Percentiles rank a stretch among this genome's conserved stretches.
Conservation (phyloP, 2,113 vertebrate species). For the Stictonetta naevosa region DNA sequence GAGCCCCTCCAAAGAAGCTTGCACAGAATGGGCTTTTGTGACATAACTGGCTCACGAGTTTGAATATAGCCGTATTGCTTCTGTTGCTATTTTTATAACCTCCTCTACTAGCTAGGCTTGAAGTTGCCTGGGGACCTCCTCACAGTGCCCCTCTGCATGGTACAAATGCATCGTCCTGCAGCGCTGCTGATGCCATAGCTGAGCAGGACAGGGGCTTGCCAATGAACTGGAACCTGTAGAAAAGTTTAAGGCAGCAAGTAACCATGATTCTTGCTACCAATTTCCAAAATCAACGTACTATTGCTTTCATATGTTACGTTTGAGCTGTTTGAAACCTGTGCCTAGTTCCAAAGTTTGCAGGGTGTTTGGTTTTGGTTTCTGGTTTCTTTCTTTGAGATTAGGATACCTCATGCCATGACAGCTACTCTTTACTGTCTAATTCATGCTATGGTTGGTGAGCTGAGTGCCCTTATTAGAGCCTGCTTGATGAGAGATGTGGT, state of each 20-base stretch:
- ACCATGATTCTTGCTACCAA: background rate
- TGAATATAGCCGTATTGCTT: background rate
- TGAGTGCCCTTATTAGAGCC: background rate
- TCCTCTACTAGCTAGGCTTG: background rate
- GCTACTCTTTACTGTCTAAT: background rate
- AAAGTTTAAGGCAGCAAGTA: background rate
- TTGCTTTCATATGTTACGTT: background rate
- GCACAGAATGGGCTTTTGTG: background rate
- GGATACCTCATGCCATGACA: background rate
- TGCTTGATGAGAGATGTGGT: background rate
- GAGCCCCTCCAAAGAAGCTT: background rate
- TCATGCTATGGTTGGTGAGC: background rate
- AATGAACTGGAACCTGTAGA: background rate
- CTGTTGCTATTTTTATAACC: background rate
- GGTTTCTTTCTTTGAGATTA: background rate
- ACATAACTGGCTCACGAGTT: background rate
- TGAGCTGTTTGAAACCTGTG: background rate
- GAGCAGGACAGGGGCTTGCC: background rate
- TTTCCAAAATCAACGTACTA: background rate
- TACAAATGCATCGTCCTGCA: background rate
- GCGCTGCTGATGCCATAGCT: background rate
- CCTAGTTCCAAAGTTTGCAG: background rate
- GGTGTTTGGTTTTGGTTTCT: background rate
- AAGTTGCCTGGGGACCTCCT: background rate
- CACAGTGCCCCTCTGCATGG: background rate